Conservation (phyloP, 2,113 vertebrate genomes). For the Brachypteracias leptosomus region DNA sequence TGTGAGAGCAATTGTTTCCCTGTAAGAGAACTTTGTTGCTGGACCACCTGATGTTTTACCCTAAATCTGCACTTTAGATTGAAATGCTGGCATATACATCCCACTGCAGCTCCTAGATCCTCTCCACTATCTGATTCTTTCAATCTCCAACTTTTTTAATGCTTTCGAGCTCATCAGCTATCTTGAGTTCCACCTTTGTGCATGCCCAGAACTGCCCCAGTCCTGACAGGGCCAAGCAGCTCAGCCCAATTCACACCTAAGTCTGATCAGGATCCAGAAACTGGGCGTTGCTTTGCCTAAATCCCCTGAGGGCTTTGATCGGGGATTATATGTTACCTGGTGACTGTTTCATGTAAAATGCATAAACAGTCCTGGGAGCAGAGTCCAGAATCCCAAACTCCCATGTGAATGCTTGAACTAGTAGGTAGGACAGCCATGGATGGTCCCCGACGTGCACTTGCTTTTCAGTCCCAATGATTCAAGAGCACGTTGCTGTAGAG, state of each 20-base stretch:
- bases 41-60: not conserved
- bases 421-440: not conserved
- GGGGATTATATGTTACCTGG: conserved; percentile 38
- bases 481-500: not conserved
- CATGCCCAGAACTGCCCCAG: conserved; percentile 54
- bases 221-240: conserved; percentile 40
- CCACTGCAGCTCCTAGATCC: not conserved
- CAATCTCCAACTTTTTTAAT: not conserved
- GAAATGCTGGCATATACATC: not conserved
- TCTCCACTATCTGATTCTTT: not conserved
- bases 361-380: conserved; percentile 38
- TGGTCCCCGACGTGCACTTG: not conserved
- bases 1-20: not conserved
- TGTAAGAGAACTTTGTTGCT: not conserved
- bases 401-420: not conserved
- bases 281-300: conserved; percentile 27
- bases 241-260: conserved; percentile 50
- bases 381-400: conserved; percentile 7
- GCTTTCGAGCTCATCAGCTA: not conserved
- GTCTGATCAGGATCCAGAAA: conserved; percentile 46
- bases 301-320: conserved; percentile 3
- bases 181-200: not conserved
- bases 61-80: not conserved
- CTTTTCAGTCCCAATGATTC: not conserved
- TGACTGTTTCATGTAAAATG: conserved; percentile 50